Percentiles rank a stretch among this genome's conserved stretches.
phyloP scores from a whole-genome alignment of 1,140 invertebrate species.

The Pseudomyrmex cubaensis region DNA sequence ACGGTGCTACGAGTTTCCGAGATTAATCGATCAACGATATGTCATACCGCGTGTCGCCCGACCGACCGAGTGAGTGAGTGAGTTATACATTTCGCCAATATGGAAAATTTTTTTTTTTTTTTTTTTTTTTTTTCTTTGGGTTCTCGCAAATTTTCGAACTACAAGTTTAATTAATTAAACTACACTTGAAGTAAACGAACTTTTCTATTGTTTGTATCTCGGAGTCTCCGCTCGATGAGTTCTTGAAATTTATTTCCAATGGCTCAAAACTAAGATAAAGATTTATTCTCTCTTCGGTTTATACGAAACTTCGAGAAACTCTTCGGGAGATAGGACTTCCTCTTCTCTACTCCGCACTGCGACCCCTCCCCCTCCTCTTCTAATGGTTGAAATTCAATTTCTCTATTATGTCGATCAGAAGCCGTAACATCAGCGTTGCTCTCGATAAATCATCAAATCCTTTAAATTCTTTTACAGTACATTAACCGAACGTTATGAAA shows the following conservation, averaged over 20 bases:
- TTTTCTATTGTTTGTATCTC: no score
- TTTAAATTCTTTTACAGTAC: conserved; percentile 23
- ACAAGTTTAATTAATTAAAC: no score
- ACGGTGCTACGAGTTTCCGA: conserved; percentile 10
- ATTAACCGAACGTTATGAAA: conserved; percentile 30
- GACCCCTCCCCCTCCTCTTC: background rate
- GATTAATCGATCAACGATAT: conserved; percentile 43
- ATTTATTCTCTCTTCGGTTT: conserved; percentile 5
- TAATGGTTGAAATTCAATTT: conserved; percentile 1
- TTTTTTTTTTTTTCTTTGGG: background rate
- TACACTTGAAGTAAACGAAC: no score
- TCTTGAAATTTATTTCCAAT: conserved; percentile 12
- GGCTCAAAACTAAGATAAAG: background rate
- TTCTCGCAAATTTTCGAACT: no score
- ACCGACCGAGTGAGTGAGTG: background rate
- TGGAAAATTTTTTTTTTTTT: background rate
- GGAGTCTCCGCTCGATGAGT: no score
- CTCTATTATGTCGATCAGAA: conserved; percentile 15
- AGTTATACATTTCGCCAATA: background rate
- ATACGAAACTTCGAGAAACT: background rate
- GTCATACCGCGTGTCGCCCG: background rate
- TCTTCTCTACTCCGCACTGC: background rate
- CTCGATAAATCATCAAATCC: conserved; percentile 33
- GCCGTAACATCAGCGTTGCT: conserved; percentile 8
- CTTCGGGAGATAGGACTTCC: background rate